Evolutionary conservation across 2,888 invertebrate genomes (phyloP).

Genomic region (Hemithea aestivaria): DNA sequence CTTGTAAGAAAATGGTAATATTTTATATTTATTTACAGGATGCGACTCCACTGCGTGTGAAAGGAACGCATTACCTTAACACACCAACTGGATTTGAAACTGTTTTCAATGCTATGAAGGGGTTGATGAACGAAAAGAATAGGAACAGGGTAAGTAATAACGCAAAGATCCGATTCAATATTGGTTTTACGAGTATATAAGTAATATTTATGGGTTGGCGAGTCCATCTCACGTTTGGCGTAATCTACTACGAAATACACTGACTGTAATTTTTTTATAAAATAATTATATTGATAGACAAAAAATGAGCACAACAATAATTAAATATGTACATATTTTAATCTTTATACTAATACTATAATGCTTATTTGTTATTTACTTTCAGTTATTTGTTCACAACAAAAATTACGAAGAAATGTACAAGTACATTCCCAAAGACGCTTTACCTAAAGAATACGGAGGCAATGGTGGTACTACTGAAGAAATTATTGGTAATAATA

Average conservation of each 20-base stretch:
- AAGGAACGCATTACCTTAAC: conserved; percentile 71
- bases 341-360: no score
- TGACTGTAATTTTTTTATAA: no score
- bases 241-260: no score
- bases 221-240: no score
- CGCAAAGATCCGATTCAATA: neutral
- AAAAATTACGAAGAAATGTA: conserved; percentile 65
- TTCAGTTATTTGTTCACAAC: conserved; percentile 12
- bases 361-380: neutral
- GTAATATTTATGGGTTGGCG: no score
- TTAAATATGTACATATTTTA: no score
- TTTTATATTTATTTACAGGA: conserved; percentile 55
- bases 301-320: no score
- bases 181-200: no score
- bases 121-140: conserved; percentile 73
- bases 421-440: conserved; percentile 70
- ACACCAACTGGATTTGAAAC: conserved; percentile 68
- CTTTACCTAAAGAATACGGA: conserved; percentile 81
- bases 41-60: conserved; percentile 72
- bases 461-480: conserved; percentile 74
- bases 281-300: no score
- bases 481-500: conserved; percentile 59
- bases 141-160: conserved; percentile 57
- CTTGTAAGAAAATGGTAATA: no score
- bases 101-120: conserved; percentile 61